Evolutionary conservation across 2,113 vertebrate species (phyloP).

Genomic region (Fregetta grallaria): DNA sequence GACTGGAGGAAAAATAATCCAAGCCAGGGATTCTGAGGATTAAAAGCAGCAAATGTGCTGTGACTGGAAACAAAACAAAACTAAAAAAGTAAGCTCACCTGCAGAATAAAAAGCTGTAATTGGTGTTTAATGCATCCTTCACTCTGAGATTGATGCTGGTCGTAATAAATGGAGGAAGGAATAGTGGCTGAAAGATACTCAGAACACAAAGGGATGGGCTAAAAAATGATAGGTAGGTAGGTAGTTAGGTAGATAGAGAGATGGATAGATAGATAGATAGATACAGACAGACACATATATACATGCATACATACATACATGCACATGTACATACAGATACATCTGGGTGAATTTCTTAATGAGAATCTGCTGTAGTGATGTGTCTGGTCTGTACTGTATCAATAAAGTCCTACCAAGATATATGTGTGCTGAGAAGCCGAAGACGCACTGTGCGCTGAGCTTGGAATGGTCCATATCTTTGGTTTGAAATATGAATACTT

Average conservation of each 20-base stretch:
- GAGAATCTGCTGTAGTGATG: background rate
- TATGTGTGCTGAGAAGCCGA: background rate
- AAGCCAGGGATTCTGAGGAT: background rate
- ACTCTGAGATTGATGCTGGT: background rate
- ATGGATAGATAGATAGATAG: background rate
- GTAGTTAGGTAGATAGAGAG: accelerated
- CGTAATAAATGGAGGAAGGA: background rate
- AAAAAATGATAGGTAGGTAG: background rate
- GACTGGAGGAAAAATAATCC: conserved; percentile 9
- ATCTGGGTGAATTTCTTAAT: background rate
- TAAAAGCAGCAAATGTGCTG: conserved; percentile 14
- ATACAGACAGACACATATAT: background rate
- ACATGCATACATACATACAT: background rate
- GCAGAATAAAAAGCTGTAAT: background rate
- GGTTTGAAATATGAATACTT: background rate
- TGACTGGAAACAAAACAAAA: conserved; percentile 19
- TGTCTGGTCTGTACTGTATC: background rate
- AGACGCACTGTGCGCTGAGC: background rate
- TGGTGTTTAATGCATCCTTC: background rate
- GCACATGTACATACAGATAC: background rate
- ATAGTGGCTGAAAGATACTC: background rate
- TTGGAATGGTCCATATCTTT: background rate
- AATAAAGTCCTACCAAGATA: background rate
- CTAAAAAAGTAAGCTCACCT: background rate
- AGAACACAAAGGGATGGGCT: background rate